Percentiles rank a stretch among this genome's conserved stretches.
These are phyloP conservation scores for Mycalesis mineus DNA, from an alignment of 2,888 invertebrate species.

Conservation along the genomic window DNA sequence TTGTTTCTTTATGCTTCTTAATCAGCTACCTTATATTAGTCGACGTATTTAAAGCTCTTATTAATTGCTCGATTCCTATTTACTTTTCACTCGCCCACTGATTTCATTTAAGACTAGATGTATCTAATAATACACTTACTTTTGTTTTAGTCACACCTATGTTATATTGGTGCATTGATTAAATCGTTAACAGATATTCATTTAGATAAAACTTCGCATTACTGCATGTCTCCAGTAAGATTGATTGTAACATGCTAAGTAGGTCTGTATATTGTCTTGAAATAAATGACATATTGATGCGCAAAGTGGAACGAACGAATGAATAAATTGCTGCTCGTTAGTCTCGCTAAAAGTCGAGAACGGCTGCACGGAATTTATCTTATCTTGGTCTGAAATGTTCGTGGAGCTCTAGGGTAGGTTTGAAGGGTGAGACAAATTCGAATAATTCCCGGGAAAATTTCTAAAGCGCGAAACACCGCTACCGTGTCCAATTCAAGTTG, in stretches of 20 bases:
- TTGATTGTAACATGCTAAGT: background rate
- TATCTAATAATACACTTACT: background rate
- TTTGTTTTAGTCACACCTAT: conserved; percentile 8
- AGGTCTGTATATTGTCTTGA: background rate
- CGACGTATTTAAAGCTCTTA: background rate
- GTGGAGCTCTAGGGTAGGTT: no score
- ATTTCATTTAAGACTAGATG: conserved; percentile 1
- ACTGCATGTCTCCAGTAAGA: background rate
- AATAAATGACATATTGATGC: no score
- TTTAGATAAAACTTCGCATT: conserved; percentile 1
- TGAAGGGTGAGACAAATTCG: no score
- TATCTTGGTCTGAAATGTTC: no score
- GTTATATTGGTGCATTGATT: background rate
- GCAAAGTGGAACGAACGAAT: no score
- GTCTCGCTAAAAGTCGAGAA: no score
- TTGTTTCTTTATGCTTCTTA: conserved; percentile 6
- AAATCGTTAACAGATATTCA: conserved; percentile 5
- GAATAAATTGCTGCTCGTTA: no score
- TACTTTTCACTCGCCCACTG: background rate
- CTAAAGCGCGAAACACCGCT: no score
- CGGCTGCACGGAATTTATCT: no score
- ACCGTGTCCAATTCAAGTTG: no score
- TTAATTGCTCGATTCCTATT: conserved; percentile 2
- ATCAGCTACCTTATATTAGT: background rate
- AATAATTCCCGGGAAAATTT: no score